phyloP scores from a whole-genome alignment of 2,888 invertebrate species.

The Andrena trimmerana region DNA sequence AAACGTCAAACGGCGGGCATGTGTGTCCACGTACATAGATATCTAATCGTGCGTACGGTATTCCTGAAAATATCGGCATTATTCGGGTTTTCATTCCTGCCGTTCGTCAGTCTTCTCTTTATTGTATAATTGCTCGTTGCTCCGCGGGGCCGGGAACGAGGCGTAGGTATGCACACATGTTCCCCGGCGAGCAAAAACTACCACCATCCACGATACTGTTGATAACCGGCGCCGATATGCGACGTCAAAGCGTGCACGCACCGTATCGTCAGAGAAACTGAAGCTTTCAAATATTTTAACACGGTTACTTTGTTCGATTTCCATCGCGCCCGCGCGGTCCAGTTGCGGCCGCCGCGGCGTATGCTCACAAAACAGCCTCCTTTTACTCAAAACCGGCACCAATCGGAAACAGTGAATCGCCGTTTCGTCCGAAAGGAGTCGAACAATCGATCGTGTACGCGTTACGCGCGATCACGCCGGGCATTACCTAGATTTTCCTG shows the following conservation, averaged over 20 bases:
- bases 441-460: constrained; percentile 1
- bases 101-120: background rate
- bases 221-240: background rate
- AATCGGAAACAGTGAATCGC: constrained; percentile 21
- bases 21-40: no score
- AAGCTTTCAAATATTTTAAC: constrained; percentile 28
- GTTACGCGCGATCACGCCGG: constrained; percentile 7
- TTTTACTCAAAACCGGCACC: background rate
- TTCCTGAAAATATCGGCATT: background rate
- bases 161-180: background rate
- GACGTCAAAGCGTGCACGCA: constrained; percentile 18
- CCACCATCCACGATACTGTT: background rate
- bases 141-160: background rate
- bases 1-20: background rate
- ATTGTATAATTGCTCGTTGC: background rate
- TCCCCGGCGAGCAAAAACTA: background rate
- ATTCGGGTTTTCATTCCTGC: constrained; percentile 7
- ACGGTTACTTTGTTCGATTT: constrained; percentile 15
- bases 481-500: constrained; percentile 22
- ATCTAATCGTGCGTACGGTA: background rate
- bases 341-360: constrained; percentile 3
- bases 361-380: background rate
- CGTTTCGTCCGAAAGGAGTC: background rate
- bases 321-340: background rate
- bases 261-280: constrained; percentile 18